Evolutionary conservation across 2,888 invertebrate genomes (phyloP).

Genomic region (Unio pictorum): DNA sequence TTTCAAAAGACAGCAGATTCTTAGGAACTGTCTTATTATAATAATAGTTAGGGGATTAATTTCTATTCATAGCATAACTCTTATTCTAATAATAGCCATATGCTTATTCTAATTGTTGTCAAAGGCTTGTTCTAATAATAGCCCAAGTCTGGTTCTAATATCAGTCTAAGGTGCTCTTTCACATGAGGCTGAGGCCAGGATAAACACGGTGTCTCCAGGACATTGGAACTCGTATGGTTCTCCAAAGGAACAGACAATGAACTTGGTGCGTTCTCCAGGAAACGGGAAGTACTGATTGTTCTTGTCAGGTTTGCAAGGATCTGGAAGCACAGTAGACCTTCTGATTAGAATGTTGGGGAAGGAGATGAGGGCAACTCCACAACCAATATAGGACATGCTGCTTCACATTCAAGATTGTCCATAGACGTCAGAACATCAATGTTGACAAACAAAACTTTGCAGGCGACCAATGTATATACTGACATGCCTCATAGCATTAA

Average conservation of each 20-base stretch:
- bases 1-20: no score
- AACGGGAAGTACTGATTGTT: constrained; percentile 42
- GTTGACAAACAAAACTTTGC: background rate
- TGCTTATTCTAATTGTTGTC: no score
- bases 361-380: background rate
- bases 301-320: constrained; percentile 44
- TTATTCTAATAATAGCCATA: no score
- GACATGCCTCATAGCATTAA: no score
- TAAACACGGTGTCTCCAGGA: constrained; percentile 39
- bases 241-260: constrained; percentile 43
- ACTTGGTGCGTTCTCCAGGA: constrained; percentile 37
- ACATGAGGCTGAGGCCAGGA: constrained; percentile 3
- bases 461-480: background rate
- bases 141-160: no score
- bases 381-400: constrained; percentile 1
- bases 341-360: constrained; percentile 9
- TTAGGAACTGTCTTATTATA: no score
- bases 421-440: background rate
- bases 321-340: constrained; percentile 18
- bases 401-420: background rate
- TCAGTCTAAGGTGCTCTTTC: no score
- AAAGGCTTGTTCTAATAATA: no score
- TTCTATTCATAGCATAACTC: no score
- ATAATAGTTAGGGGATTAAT: no score
- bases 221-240: constrained; percentile 41